Evolutionary conservation across 2,888 invertebrate genomes (phyloP).

Genomic region (Petrophora chlorosata): DNA sequence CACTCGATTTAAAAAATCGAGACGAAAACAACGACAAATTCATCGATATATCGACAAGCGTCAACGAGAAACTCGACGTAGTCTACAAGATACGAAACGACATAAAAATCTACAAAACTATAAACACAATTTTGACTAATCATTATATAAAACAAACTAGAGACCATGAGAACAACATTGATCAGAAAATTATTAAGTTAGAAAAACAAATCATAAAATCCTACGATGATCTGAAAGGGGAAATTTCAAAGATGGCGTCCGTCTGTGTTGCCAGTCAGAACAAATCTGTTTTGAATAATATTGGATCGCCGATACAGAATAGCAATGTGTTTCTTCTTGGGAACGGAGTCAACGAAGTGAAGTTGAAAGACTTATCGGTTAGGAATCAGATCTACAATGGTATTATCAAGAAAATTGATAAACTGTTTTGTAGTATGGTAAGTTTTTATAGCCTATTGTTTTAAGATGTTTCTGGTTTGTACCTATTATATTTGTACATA

Average conservation of each 20-base stretch:
- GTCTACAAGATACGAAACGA: constrained; percentile 74
- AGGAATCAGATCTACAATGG: constrained; percentile 72
- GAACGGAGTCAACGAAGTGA: constrained; percentile 64
- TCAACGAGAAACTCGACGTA: constrained; percentile 75
- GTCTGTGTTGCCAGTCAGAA: constrained; percentile 56
- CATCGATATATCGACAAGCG: constrained; percentile 62
- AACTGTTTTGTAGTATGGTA: constrained; percentile 74
- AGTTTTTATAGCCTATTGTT: constrained; percentile 47
- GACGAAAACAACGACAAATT: constrained; percentile 58
- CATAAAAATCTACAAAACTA: constrained; percentile 75
- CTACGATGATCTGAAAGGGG: constrained; percentile 63
- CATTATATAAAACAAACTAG: constrained; percentile 73
- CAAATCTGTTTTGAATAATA: constrained; percentile 42
- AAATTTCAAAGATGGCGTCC: constrained; percentile 54
- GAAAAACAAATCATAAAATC: constrained; percentile 66
- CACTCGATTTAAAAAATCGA: constrained; percentile 57
- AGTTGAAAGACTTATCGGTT: constrained; percentile 60
- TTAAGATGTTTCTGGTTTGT: no score
- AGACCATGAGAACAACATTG: constrained; percentile 67
- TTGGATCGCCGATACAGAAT: constrained; percentile 61
- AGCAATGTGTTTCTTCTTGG: constrained; percentile 68
- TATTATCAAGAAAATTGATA: constrained; percentile 75
- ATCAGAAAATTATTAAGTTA: constrained; percentile 64
- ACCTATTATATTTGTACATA: no score
- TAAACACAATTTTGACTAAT: constrained; percentile 75